Conservation (phyloP, 2,888 invertebrate genomes). For the Epirrita christyi region DNA sequence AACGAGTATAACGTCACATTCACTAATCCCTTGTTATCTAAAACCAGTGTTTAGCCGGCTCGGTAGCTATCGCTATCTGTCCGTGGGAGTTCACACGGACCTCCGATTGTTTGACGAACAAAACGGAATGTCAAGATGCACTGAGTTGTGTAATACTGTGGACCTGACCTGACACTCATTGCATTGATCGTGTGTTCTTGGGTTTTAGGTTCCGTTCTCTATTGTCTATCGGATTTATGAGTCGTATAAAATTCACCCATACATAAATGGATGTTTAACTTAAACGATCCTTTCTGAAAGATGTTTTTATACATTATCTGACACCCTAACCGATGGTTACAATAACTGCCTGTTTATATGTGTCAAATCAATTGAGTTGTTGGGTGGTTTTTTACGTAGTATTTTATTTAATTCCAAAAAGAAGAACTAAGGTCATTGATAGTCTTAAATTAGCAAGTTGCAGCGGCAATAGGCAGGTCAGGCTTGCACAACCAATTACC, state of each 20-base stretch:
- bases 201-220: conserved; percentile 52
- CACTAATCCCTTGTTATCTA: conserved; percentile 60
- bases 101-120: conserved; percentile 70
- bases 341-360: no score
- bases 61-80: conserved; percentile 55
- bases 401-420: no score
- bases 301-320: no score
- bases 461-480: no score
- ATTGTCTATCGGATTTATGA: conserved; percentile 41
- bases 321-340: no score
- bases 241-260: no score
- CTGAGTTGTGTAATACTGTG: conserved; percentile 65
- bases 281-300: no score
- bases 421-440: no score
- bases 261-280: no score
- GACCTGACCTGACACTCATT: conserved; percentile 66
- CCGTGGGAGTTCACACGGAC: conserved; percentile 77
- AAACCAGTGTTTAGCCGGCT: conserved; percentile 64
- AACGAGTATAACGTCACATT: conserved; percentile 7
- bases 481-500: no score
- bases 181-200: conserved; percentile 66
- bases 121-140: conserved; percentile 82
- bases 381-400: neutral
- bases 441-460: no score
- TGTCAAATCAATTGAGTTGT: no score